These are phyloP conservation scores for Eristalinus aeneus DNA, from an alignment of 2,888 invertebrate species.

Conservation along the genomic window DNA sequence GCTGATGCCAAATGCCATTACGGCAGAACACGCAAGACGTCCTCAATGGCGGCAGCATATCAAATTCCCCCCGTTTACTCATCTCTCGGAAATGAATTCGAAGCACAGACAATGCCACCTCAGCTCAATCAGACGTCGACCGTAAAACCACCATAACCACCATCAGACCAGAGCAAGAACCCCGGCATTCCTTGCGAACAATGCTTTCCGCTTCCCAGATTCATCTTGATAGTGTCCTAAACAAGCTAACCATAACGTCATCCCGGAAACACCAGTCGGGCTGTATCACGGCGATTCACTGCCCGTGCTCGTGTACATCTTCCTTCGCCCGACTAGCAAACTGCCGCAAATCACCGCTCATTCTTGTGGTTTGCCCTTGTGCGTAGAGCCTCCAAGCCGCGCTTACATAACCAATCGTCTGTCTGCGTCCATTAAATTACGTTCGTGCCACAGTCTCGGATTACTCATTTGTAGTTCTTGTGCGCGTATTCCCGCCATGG, in stretches of 20 bases:
- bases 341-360: constrained; percentile 26
- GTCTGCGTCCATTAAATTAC: constrained; percentile 57
- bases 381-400: constrained; percentile 46
- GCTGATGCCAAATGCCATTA: not conserved
- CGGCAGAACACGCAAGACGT: not conserved
- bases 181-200: not conserved
- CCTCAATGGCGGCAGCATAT: not conserved
- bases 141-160: constrained; percentile 41
- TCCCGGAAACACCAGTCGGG: constrained; percentile 68
- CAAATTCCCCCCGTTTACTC: not conserved
- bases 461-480: constrained; percentile 62
- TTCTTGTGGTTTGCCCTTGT: constrained; percentile 61
- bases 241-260: constrained; percentile 52
- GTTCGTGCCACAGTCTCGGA: constrained; percentile 69
- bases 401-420: constrained; percentile 61
- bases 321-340: constrained; percentile 11
- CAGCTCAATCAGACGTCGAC: constrained; percentile 55
- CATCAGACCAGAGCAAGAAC: constrained; percentile 22
- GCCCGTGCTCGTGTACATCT: constrained; percentile 5
- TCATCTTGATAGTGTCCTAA: constrained; percentile 55
- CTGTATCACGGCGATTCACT: constrained; percentile 52
- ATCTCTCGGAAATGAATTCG: constrained; percentile 51
- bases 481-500: constrained; percentile 18
- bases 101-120: constrained; percentile 57
- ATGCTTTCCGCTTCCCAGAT: constrained; percentile 39